Evolutionary conservation across 53 echinoderm and acorn worm species (phyloP).

Genomic region (Henricia sp.): DNA sequence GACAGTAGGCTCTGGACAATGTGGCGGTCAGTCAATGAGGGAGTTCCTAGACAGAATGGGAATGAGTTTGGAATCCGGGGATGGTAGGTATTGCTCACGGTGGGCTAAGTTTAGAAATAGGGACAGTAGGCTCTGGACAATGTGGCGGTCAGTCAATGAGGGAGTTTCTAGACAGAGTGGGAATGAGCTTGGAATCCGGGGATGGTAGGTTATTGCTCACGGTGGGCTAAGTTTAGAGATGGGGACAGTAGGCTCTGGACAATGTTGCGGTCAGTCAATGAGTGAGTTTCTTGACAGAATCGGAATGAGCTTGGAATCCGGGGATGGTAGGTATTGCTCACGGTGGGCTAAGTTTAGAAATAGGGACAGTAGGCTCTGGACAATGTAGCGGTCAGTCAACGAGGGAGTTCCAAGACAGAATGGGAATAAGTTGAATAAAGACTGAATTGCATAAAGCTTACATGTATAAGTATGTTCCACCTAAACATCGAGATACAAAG

Average conservation of each 20-base stretch:
- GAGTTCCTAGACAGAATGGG: slow-evolving; percentile 50
- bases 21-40: slow-evolving; percentile 41
- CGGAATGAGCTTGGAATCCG: slow-evolving; percentile 50
- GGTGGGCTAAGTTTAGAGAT: too few relatives aligned
- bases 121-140: too few relatives aligned
- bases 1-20: slow-evolving; percentile 5
- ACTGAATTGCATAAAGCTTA: too few relatives aligned
- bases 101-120: too few relatives aligned
- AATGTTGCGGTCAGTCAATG: slow-evolving; percentile 42
- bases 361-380: background rate
- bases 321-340: slow-evolving; percentile 52
- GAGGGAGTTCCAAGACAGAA: too few relatives aligned
- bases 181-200: too few relatives aligned
- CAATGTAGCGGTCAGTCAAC: slow-evolving; percentile 32
- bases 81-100: slow-evolving; percentile 46
- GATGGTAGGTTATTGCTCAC: too few relatives aligned
- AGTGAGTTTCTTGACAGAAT: slow-evolving; percentile 49
- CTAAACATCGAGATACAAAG: too few relatives aligned
- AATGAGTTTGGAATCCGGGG: slow-evolving; percentile 53
- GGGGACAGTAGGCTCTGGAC: slow-evolving; percentile 8
- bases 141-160: slow-evolving; percentile 41
- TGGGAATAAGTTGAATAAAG: too few relatives aligned
- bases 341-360: too few relatives aligned
- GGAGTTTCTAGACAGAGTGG: slow-evolving; percentile 46
- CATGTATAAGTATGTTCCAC: too few relatives aligned